Evolutionary conservation across 2,797 vertebrate species (phyloP), one percentile per base, ranked within the genome.

Genomic region (Loriculus beryllinus): DNA sequence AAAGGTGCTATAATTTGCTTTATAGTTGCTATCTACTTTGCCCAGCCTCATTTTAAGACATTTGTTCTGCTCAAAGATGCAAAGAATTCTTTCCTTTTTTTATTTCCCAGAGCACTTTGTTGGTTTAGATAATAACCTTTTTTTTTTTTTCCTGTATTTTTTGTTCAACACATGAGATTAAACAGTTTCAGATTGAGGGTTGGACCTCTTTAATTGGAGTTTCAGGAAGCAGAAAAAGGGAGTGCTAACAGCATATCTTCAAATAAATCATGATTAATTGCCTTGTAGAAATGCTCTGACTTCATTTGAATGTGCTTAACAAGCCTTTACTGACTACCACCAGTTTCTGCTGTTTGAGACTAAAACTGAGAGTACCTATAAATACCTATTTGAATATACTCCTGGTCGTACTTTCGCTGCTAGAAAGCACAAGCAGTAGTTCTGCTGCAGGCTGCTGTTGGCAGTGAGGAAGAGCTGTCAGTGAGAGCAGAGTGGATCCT

Each of bases 251-350:
- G 92, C 95, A 45, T 93, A 78, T 93, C 91, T 97, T 96, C 96
- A 97, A 96, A 96, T 97, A 97, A 96, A 95, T 96, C 45, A 48
- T 75, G 7, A 94, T 95, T 97, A 97, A 96, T 97, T 97, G 96
- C 96, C 93, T 9, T 10, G 69, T 93, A 97, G 90, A 96, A 97
- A 94, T 82, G 77, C 85, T 95, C 88, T 95, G 87, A 93, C 76
- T 96, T 94, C 37, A 94, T 95, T 93, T 90, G 88, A 97, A 88
- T 93, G 69, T 94, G 84, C 92, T 96, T 95, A 96, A 94, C 94
- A 91, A 92, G 67, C 82, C 95, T 94, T 92, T 95, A 91, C 89
- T 92, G 68, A 62, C 70, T 92, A 33, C 43, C 31, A 60, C n/a
- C 54, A 85, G 83, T 91, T 90, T 96, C 92, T 96, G 84, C 95